Evolutionary conservation across 2,888 invertebrate species (phyloP).

Genomic region (Cactoblastis cactorum): DNA sequence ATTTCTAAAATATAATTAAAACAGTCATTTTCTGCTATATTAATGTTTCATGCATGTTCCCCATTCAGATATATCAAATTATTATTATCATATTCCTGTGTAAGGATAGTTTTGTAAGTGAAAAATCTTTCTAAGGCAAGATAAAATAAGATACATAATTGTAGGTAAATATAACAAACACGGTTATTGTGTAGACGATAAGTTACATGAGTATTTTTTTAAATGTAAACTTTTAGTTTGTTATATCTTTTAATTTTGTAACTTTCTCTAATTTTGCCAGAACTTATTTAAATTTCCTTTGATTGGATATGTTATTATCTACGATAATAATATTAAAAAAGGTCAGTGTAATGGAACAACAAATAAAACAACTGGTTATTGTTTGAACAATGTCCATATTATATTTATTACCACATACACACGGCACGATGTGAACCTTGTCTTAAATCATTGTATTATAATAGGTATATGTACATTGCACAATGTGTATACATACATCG

Average conservation of each 20-base stretch:
- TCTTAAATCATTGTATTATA: conserved; percentile 87
- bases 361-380: conserved; percentile 80
- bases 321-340: conserved; percentile 7
- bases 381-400: conserved; percentile 94
- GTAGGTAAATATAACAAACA: too few species aligned
- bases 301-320: background rate
- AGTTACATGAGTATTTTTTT: too few species aligned
- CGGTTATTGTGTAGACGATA: too few species aligned
- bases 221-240: background rate
- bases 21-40: too few species aligned
- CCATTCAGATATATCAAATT: too few species aligned
- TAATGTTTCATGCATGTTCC: too few species aligned
- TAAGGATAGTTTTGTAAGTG: too few species aligned
- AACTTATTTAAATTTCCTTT: background rate
- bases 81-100: too few species aligned
- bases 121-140: too few species aligned
- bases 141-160: too few species aligned
- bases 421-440: conserved; percentile 95
- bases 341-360: conserved; percentile 17
- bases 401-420: conserved; percentile 93
- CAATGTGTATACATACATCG: conserved; percentile 84
- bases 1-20: too few species aligned
- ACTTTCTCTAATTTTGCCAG: background rate
- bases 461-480: conserved; percentile 87
- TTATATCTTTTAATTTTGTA: background rate